Conservation (phyloP, 1,140 invertebrate genomes). For the Pseudomyrmex gracilis region DNA sequence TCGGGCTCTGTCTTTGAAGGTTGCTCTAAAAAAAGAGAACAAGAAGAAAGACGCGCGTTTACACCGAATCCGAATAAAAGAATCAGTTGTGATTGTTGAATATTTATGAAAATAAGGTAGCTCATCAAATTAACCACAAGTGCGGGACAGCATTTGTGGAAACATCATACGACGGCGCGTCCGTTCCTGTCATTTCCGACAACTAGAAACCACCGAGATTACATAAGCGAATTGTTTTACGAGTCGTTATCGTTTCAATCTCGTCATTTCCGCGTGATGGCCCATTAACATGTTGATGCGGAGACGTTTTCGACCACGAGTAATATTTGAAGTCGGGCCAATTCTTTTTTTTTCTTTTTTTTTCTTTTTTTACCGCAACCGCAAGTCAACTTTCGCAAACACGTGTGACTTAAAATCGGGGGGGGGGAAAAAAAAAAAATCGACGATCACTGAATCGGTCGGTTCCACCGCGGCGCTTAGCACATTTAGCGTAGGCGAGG, state of each 20-base stretch:
- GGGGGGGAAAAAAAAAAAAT: too few relatives aligned
- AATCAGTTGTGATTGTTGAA: too few relatives aligned
- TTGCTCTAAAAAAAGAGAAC: conserved; percentile 79
- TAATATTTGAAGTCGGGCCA: too few relatives aligned
- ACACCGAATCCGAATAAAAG: background rate
- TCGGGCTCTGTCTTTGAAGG: conserved; percentile 80
- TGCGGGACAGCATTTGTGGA: background rate
- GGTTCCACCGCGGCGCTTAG: background rate
- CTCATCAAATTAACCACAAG: conserved; percentile 8
- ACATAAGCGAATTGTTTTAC: conserved; percentile 11
- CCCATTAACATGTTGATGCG: background rate
- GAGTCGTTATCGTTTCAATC: conserved; percentile 7
- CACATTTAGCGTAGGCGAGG: conserved; percentile 28
- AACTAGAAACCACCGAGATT: background rate
- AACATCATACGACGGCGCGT: background rate
- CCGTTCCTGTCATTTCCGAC: background rate
- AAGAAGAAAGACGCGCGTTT: conserved; percentile 1
- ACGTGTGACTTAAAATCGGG: background rate
- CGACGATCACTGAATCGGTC: conserved; percentile 14
- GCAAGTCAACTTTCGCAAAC: conserved; percentile 4
- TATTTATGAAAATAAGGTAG: background rate
- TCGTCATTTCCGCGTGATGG: conserved; percentile 17
- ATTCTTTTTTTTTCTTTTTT: background rate
- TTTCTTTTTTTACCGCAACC: background rate
- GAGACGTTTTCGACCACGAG: conserved; percentile 6